phyloP scores from a whole-genome alignment of 2,797 vertebrate genomes.

The Scarus forsteni region DNA sequence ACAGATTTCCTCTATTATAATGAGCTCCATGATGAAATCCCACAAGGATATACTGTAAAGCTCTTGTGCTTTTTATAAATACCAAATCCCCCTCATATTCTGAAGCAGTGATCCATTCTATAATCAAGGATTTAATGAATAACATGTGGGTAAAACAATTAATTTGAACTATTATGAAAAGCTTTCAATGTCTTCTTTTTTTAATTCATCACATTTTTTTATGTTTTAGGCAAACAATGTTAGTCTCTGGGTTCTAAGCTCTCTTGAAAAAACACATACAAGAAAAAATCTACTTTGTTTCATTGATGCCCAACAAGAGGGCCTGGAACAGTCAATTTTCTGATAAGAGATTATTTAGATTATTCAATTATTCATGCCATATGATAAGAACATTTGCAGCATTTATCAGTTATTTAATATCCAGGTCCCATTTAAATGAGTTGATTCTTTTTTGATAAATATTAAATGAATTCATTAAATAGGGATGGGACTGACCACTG shows the following conservation, averaged over 20 bases:
- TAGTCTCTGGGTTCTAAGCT: too few species aligned
- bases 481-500: too few species aligned
- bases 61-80: constrained; percentile 67
- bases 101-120: constrained; percentile 43
- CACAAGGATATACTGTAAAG: constrained; percentile 22
- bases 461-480: too few species aligned
- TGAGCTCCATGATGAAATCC: constrained; percentile 41
- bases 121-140: constrained; percentile 37
- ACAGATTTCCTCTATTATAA: constrained; percentile 62
- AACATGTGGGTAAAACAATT: neutral
- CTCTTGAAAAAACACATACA: too few species aligned
- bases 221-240: neutral
- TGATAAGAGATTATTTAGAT: neutral
- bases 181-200: neutral
- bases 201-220: neutral
- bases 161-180: neutral
- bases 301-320: too few species aligned
- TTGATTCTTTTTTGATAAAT: too few species aligned
- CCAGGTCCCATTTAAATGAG: too few species aligned
- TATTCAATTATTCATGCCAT: neutral
- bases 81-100: constrained; percentile 27
- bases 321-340: too few species aligned
- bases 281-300: too few species aligned
- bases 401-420: too few species aligned
- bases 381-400: neutral